These are phyloP conservation scores for Hirtodrosophila alboralis DNA, from an alignment of 2,888 invertebrate species.

Conservation along the genomic window DNA sequence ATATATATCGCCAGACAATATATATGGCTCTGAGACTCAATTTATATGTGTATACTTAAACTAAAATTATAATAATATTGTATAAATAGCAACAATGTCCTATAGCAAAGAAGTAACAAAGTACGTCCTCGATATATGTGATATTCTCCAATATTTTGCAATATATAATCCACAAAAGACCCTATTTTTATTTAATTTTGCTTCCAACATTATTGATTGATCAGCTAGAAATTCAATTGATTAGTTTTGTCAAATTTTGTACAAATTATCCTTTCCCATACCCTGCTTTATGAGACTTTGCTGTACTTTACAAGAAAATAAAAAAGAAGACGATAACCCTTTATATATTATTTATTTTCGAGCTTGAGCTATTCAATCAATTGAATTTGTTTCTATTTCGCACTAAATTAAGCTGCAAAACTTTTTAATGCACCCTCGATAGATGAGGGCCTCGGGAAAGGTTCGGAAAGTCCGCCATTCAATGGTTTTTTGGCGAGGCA, in stretches of 20 bases:
- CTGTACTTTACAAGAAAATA: constrained; percentile 16
- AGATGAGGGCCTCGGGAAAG: no score
- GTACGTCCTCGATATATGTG: constrained; percentile 43
- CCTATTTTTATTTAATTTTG: neutral
- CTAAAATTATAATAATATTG: no score
- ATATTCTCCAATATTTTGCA: constrained; percentile 18
- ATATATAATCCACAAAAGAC: neutral
- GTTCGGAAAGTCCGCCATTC: neutral
- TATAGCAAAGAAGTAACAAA: constrained; percentile 1
- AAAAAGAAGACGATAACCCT: neutral
- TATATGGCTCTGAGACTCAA: no score
- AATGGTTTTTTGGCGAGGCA: neutral
- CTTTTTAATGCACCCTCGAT: constrained; percentile 23
- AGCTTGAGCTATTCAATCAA: constrained; percentile 36
- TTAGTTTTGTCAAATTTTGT: constrained; percentile 1
- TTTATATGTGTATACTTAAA: neutral
- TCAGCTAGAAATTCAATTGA: neutral
- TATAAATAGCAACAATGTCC: no score
- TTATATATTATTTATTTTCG: neutral
- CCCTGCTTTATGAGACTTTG: constrained; percentile 7
- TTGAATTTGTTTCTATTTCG: constrained; percentile 59
- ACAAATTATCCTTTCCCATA: neutral
- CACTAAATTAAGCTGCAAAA: constrained; percentile 56
- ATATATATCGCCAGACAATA: no score
- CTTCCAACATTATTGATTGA: neutral